Evolutionary conservation across 2,888 invertebrate genomes (phyloP).

Genomic region (Cactoblastis cactorum): DNA sequence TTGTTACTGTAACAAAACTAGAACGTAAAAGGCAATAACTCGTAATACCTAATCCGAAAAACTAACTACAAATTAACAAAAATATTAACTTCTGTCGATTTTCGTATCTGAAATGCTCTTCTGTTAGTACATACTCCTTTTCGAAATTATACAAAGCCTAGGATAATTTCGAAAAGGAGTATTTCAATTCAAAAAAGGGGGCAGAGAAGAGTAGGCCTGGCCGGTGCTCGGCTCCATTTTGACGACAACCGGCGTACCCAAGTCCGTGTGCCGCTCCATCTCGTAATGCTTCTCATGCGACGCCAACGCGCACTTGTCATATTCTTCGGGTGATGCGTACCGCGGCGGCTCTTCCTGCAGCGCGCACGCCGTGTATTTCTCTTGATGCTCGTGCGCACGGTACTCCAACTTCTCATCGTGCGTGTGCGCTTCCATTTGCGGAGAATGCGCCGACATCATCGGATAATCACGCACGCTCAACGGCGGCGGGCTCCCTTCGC

Average conservation of each 20-base stretch:
- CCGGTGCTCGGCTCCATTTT: conserved; percentile 79
- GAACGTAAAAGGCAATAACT: background rate
- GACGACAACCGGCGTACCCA: conserved; percentile 68
- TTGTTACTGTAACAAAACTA: background rate
- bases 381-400: conserved; percentile 65
- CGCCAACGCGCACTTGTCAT: conserved; percentile 80
- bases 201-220: conserved; percentile 84
- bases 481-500: conserved; percentile 82
- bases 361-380: conserved; percentile 68
- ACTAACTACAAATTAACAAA: background rate
- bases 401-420: conserved; percentile 74
- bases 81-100: background rate
- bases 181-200: conserved; percentile 88
- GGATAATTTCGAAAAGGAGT: conserved; percentile 79
- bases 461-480: conserved; percentile 82
- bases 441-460: conserved; percentile 82
- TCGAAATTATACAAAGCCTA: conserved; percentile 67
- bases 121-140: conserved; percentile 62
- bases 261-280: conserved; percentile 64
- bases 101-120: background rate
- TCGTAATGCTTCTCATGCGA: conserved; percentile 71
- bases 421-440: conserved; percentile 75
- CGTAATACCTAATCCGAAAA: background rate
- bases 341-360: conserved; percentile 74
- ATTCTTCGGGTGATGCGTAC: conserved; percentile 80